Percentiles rank a stretch among this genome's conserved stretches.
These are phyloP conservation scores for Saccostrea glomerata DNA, from an alignment of 1,140 invertebrate genomes.

Conservation along the genomic window DNA sequence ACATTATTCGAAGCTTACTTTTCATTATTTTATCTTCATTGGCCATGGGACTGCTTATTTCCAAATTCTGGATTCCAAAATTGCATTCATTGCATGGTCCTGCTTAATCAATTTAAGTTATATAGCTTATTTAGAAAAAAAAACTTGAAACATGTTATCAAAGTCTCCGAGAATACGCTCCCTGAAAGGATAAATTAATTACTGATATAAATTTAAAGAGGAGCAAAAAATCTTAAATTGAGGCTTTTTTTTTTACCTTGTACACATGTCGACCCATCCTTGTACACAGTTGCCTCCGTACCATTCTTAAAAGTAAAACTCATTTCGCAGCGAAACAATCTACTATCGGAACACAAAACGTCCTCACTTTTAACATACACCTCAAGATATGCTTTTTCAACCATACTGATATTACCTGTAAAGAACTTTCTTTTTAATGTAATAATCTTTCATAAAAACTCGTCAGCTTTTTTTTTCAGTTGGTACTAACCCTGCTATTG, in stretches of 20 bases:
- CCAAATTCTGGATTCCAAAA: neutral
- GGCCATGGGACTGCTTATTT: neutral
- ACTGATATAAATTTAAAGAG: too few relatives aligned
- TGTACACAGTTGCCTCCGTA: neutral
- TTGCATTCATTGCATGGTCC: neutral
- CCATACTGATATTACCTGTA: neutral
- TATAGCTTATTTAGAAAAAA: too few relatives aligned
- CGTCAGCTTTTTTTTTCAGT: too few relatives aligned
- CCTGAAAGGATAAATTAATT: too few relatives aligned
- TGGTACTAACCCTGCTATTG: too few relatives aligned
- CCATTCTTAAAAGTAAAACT: neutral
- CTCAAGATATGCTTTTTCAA: neutral
- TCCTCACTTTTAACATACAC: neutral
- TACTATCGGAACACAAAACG: neutral
- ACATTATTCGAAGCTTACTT: neutral
- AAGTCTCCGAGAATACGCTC: too few relatives aligned
- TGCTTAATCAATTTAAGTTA: neutral
- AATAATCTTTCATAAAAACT: neutral
- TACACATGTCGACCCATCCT: neutral
- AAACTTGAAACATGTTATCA: too few relatives aligned
- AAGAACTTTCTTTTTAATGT: neutral
- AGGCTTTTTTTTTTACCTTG: neutral
- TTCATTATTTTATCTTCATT: neutral
- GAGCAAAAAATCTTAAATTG: too few relatives aligned
- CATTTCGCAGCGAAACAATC: neutral